Percentiles rank a stretch among this genome's conserved stretches.
phyloP scores from a whole-genome alignment of 2,888 invertebrate species.

The Petrolisthes manimaculis region DNA sequence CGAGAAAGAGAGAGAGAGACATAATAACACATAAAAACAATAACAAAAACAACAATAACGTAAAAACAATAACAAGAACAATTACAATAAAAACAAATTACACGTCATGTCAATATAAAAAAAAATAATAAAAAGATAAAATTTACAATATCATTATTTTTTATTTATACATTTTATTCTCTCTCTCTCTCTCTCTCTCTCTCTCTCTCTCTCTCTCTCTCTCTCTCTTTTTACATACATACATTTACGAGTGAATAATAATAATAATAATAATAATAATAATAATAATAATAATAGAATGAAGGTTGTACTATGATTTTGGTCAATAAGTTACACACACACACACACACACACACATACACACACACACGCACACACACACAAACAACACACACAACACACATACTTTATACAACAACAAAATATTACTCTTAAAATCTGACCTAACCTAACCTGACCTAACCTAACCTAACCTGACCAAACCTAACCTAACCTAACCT shows the following conservation, averaged over 20 bases:
- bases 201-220: constrained; percentile 17
- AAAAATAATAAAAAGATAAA: background rate
- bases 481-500: too few relatives aligned
- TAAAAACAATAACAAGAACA: background rate
- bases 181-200: background rate
- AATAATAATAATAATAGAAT: background rate
- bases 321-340: constrained; percentile 30
- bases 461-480: constrained; percentile 3
- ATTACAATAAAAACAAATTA: background rate
- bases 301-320: background rate
- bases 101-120: background rate
- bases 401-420: background rate
- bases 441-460: background rate
- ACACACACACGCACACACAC: constrained; percentile 19
- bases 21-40: background rate
- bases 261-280: background rate
- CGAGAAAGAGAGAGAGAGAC: background rate
- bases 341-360: constrained; percentile 30
- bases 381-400: background rate
- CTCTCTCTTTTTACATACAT: too few relatives aligned
- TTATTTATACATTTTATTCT: background rate
- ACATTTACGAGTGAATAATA: too few relatives aligned
- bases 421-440: background rate
- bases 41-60: constrained; percentile 33
- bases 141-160: background rate